Evolutionary conservation across 37 sponge, comb jelly and placozoan species (phyloP).

Genomic region (Dysidea cf. avara): DNA sequence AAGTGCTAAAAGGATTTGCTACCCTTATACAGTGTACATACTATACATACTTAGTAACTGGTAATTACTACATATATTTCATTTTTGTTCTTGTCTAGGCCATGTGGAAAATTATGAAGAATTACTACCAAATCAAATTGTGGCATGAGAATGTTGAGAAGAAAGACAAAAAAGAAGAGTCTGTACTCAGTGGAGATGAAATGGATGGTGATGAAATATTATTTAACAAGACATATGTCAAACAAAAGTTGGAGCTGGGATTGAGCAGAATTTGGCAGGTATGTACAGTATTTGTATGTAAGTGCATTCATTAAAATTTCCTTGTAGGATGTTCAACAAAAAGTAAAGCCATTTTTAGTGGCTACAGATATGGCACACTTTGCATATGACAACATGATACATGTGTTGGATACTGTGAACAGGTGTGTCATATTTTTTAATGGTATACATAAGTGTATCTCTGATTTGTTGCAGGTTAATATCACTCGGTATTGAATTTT

Average conservation of each 20-base stretch:
- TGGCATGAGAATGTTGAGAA: conserved; percentile 48
- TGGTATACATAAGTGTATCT: conserved; percentile 15
- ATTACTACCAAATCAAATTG: conserved; percentile 54
- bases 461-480: conserved; percentile 36
- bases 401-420: conserved; percentile 73
- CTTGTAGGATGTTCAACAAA: conserved; percentile 83
- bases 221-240: conserved; percentile 59
- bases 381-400: conserved; percentile 88
- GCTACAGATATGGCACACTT: conserved; percentile 74
- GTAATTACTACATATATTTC: neutral
- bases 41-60: no score
- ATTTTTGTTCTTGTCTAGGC: conserved; percentile 23
- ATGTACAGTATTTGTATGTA: neutral
- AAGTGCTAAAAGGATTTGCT: no score
- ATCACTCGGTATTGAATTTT: conserved; percentile 77
- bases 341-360: conserved; percentile 70
- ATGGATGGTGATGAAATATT: conserved; percentile 20
- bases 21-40: no score
- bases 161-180: neutral
- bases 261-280: conserved; percentile 73
- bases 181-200: neutral
- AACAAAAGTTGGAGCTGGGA: conserved; percentile 60
- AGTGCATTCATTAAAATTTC: neutral
- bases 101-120: conserved; percentile 73
- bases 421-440: conserved; percentile 14